A percentile compares a stretch with the other conserved stretches of the same genome.
Conservation (phyloP, 1,140 invertebrate species). For the Neodiprion fabricii region DNA sequence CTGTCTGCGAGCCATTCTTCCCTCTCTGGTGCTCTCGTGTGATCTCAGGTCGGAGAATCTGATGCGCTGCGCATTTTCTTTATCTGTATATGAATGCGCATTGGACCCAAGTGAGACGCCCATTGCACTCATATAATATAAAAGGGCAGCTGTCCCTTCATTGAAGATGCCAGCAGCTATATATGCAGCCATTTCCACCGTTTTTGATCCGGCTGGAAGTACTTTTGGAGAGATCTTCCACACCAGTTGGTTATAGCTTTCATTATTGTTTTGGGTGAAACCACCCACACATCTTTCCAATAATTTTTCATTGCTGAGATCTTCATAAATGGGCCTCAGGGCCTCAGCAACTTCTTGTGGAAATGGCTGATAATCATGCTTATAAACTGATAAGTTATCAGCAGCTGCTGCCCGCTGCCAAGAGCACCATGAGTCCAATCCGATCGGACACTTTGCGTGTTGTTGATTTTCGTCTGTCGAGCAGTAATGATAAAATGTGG, state of each 20-base stretch:
- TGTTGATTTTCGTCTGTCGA: slow-evolving; percentile 41
- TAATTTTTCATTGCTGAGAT: too few relatives aligned
- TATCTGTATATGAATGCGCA: slow-evolving; percentile 35
- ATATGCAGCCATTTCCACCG: slow-evolving; percentile 30
- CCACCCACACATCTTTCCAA: slow-evolving; percentile 29
- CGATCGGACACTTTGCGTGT: slow-evolving; percentile 36
- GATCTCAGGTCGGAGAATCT: slow-evolving; percentile 29
- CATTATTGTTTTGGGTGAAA: slow-evolving; percentile 32
- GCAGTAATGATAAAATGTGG: slow-evolving; percentile 38
- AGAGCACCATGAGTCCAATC: slow-evolving; percentile 37
- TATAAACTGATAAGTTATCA: slow-evolving; percentile 9
- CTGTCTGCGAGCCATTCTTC: slow-evolving; percentile 25
- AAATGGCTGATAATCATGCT: slow-evolving; percentile 13
- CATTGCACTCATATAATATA: slow-evolving; percentile 34
- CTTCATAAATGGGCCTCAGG: too few relatives aligned
- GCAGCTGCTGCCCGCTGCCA: slow-evolving; percentile 29
- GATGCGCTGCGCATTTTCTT: slow-evolving; percentile 27
- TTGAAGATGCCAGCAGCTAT: slow-evolving; percentile 34
- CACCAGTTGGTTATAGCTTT: slow-evolving; percentile 32
- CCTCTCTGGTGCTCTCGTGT: slow-evolving; percentile 29
- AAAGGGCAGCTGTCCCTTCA: slow-evolving; percentile 29
- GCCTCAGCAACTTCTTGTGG: slow-evolving; percentile 10
- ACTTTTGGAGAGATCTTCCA: slow-evolving; percentile 33
- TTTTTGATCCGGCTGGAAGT: slow-evolving; percentile 26
- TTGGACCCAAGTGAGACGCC: slow-evolving; percentile 27